Base-by-base conservation (phyloP, 1,140 invertebrate species). In the Heliconius nattereri region DNA sequence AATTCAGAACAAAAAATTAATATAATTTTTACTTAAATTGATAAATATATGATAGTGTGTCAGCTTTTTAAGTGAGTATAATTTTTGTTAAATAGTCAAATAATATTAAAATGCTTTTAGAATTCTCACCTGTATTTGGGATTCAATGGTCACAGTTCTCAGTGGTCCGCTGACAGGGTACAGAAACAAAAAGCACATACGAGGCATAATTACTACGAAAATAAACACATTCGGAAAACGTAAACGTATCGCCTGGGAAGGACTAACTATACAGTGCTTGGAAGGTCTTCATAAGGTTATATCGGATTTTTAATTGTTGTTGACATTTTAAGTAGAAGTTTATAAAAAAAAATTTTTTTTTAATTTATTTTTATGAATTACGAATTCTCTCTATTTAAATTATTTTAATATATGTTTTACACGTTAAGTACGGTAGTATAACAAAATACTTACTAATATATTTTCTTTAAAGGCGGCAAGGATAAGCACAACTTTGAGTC, bases 121-220 rank as follows among this genome's bases (percentile, higher is more conserved):
- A 82, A 96, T 99, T n/a, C 90, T 99, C 37, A 98, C 97, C 6
- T 98, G 97, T 84, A 98, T 98, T 87, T 99, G 98, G 98, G 97
- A 97, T 71, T 97, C 97, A 0, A 97, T 99, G 95, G 96, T 99
- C 70, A 96, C 97, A n/a, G 97, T 99, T 19, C 94, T 99, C 5
- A 97, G 98, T 23, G 96, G 96, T 0, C 96, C 98, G 0, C 91
- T 98, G 71, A 95, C 95, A 13, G 96, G 96, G 77, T 95, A 96
- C 87, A 95, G 86, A 88, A 95, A 91, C 89, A 95, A 92, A 70
- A 95, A 95, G 84, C 91, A 96, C 88, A 86, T 96, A 32, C 93
- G 94, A 2, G 93, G 91, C 6, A 92, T 94, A 7, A 90, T 96
- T 71, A 94, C 95, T 5, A 95, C 95, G 83, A 95, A 95, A 77